Percentiles rank a stretch among this genome's conserved stretches.
phyloP scores from a whole-genome alignment of 2,113 vertebrate species.

The Anolis sagrei region DNA sequence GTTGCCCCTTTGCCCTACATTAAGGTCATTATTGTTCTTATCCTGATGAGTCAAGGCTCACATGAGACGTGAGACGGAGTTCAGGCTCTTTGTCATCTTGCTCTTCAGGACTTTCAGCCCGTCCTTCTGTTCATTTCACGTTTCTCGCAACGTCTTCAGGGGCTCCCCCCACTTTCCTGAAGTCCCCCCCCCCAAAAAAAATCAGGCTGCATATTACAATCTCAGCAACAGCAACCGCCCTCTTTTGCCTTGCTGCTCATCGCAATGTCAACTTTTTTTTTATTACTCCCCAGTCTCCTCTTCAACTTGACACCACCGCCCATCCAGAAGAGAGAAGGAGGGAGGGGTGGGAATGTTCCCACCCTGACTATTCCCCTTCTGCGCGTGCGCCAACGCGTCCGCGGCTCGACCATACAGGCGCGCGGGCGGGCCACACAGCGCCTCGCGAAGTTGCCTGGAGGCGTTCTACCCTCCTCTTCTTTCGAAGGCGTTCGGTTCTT shows the following conservation, averaged over 20 bases:
- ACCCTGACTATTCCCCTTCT: too few relatives aligned
- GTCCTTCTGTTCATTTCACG: background rate
- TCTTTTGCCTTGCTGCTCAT: background rate
- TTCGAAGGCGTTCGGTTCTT: constrained; percentile 4
- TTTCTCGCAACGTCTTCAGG: background rate
- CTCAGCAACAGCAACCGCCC: background rate
- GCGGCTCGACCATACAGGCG: background rate
- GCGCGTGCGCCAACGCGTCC: constrained; percentile 15
- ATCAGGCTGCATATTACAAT: background rate
- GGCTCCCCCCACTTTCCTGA: too few relatives aligned
- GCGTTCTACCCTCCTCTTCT: too few relatives aligned
- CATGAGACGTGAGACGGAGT: background rate
- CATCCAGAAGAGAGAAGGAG: too few relatives aligned
- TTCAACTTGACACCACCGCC: background rate
- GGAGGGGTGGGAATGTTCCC: too few relatives aligned
- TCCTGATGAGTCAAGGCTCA: too few relatives aligned
- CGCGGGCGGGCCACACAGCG: background rate
- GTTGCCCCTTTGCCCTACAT: background rate
- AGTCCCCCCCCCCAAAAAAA: background rate
- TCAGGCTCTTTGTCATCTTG: too few relatives aligned
- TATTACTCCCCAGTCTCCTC: background rate
- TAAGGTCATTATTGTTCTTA: background rate
- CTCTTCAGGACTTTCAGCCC: too few relatives aligned
- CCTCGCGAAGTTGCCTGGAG: background rate
- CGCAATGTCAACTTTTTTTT: background rate